phyloP scores from a whole-genome alignment of 2,113 vertebrate species.

The Scomber scombrus region DNA sequence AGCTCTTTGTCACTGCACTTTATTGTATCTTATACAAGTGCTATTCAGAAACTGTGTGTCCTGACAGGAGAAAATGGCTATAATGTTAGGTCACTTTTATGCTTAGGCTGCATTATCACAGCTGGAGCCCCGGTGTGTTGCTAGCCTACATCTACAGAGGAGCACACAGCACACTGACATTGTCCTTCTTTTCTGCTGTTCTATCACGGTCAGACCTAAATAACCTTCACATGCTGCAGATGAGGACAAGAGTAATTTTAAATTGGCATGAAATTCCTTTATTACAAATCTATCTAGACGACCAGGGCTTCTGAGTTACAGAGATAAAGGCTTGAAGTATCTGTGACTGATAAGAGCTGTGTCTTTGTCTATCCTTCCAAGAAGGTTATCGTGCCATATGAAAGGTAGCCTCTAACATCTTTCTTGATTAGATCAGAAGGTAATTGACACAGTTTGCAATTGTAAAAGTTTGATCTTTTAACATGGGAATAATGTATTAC shows the following conservation, averaged over 20 bases:
- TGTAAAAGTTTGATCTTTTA: conserved; percentile 42
- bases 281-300: conserved; percentile 53
- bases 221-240: conserved; percentile 45
- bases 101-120: conserved; percentile 46
- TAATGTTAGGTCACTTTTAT: conserved; percentile 43
- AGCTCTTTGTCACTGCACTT: conserved; percentile 1
- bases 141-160: conserved; percentile 23
- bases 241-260: conserved; percentile 34
- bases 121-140: conserved; percentile 27
- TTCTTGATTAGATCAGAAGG: conserved; percentile 66
- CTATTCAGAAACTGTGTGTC: conserved; percentile 16
- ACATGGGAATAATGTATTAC: conserved; percentile 40
- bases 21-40: conserved; percentile 3
- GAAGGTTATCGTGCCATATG: conserved; percentile 64
- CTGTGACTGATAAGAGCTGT: conserved; percentile 49
- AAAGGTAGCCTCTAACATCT: conserved; percentile 50
- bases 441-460: conserved; percentile 56
- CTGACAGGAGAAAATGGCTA: conserved; percentile 27
- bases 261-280: conserved; percentile 64
- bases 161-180: conserved; percentile 24
- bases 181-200: conserved; percentile 13
- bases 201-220: conserved; percentile 19
- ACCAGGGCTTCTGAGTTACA: conserved; percentile 2
- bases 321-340: conserved; percentile 7
- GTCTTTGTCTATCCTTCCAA: conserved; percentile 37